Evolutionary conservation across 2,888 invertebrate species (phyloP).

Genomic region (Atethmia centrago): DNA sequence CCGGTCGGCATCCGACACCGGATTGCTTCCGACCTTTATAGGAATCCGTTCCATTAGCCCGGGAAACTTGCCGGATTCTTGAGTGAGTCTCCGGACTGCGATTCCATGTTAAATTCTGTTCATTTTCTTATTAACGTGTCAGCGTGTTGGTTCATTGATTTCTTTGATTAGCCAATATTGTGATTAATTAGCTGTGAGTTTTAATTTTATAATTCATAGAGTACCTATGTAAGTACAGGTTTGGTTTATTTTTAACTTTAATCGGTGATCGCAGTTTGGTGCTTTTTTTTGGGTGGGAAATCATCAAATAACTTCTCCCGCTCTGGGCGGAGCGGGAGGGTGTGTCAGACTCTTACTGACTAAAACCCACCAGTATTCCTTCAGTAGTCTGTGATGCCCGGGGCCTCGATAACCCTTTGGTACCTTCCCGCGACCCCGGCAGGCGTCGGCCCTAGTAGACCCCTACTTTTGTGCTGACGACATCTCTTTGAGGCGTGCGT

Average conservation of each 20-base stretch:
- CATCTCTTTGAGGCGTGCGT: too few relatives aligned
- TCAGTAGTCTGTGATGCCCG: too few relatives aligned
- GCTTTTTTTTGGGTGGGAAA: not conserved
- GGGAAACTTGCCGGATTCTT: constrained; percentile 80
- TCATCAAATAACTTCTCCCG: too few relatives aligned
- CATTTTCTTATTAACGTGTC: constrained; percentile 69
- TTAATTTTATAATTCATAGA: not conserved
- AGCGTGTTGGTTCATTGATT: constrained; percentile 59
- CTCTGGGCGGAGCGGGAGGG: too few relatives aligned
- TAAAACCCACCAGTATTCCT: too few relatives aligned
- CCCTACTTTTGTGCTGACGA: too few relatives aligned
- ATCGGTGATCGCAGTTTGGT: not conserved
- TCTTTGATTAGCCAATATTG: constrained; percentile 64
- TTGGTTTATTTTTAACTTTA: not conserved
- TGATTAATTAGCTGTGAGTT: constrained; percentile 34
- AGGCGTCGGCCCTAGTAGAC: too few relatives aligned
- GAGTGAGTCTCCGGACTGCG: constrained; percentile 63
- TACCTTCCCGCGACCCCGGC: too few relatives aligned
- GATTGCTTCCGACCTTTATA: constrained; percentile 75
- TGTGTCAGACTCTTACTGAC: too few relatives aligned
- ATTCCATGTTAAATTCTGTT: constrained; percentile 64
- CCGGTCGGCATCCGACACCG: constrained; percentile 73
- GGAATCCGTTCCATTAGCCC: constrained; percentile 85
- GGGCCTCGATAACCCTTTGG: too few relatives aligned
- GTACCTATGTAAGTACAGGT: not conserved